Evolutionary conservation across 2,888 invertebrate genomes (phyloP).

Genomic region (Brachynemurus nebulosus): DNA sequence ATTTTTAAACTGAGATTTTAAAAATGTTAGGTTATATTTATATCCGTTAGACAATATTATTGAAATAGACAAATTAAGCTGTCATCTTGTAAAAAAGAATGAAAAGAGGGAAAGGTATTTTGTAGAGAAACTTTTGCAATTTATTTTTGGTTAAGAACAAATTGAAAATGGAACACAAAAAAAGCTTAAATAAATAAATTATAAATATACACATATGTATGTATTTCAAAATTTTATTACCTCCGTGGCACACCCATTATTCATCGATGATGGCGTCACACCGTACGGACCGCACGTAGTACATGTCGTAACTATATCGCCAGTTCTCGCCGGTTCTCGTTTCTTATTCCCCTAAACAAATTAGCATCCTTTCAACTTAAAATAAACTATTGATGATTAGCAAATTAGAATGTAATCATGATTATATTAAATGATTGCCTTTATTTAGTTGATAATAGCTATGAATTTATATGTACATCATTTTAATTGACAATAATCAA

Average conservation of each 20-base stretch:
- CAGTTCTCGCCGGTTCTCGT: slow-evolving; percentile 61
- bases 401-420: background rate
- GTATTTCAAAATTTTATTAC: too few species aligned
- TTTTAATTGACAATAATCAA: background rate
- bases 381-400: background rate
- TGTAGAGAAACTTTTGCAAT: too few species aligned
- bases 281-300: slow-evolving; percentile 69
- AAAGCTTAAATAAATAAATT: too few species aligned
- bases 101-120: too few species aligned
- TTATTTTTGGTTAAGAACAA: too few species aligned
- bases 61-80: too few species aligned
- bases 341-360: slow-evolving; percentile 65
- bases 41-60: too few species aligned
- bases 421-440: background rate
- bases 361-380: slow-evolving; percentile 7
- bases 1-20: too few species aligned
- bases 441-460: background rate
- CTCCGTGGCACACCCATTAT: slow-evolving; percentile 79
- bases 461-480: background rate
- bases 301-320: slow-evolving; percentile 66
- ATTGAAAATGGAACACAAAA: too few species aligned
- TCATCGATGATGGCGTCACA: slow-evolving; percentile 66
- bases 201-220: too few species aligned
- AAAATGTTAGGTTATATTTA: too few species aligned
- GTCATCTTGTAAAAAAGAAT: too few species aligned